phyloP scores from a whole-genome alignment of 2,888 invertebrate species.

The Callosobruchus maculatus region DNA sequence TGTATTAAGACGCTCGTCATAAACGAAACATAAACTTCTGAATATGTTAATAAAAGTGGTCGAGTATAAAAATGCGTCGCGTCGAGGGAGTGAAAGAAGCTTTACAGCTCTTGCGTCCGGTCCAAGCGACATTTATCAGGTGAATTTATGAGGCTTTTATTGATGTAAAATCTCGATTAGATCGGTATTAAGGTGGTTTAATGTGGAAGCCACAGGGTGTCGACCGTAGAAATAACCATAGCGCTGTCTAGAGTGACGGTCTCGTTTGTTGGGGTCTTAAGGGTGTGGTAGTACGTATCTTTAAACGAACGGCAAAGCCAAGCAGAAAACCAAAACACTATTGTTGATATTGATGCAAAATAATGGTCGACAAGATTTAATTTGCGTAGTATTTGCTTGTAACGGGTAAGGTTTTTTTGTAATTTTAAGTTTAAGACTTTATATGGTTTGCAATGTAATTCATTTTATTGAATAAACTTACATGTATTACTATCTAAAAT shows the following conservation, averaged over 20 bases:
- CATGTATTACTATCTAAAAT: too few relatives aligned
- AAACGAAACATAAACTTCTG: constrained; percentile 26
- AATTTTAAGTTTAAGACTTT: too few relatives aligned
- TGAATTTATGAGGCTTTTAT: constrained; percentile 45
- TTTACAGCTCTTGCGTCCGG: background rate
- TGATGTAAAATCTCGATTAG: constrained; percentile 47
- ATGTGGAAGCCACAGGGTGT: constrained; percentile 29
- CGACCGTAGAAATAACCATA: constrained; percentile 1
- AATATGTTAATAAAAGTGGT: constrained; percentile 24
- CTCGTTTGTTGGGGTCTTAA: background rate
- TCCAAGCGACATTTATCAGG: constrained; percentile 32
- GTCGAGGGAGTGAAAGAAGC: background rate
- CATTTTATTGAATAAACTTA: too few relatives aligned
- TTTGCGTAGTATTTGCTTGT: too few relatives aligned
- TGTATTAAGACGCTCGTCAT: constrained; percentile 11
- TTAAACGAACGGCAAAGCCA: too few relatives aligned
- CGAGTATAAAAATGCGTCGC: constrained; percentile 16
- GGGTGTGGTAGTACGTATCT: background rate
- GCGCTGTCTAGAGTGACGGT: background rate
- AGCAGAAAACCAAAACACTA: too few relatives aligned
- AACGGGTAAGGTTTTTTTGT: too few relatives aligned
- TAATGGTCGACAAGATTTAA: too few relatives aligned
- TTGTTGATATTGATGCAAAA: too few relatives aligned
- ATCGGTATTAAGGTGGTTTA: constrained; percentile 43
- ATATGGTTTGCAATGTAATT: too few relatives aligned